Evolutionary conservation across 2,888 invertebrate species (phyloP).

Genomic region (Acanthococcus lagerstroemiae): DNA sequence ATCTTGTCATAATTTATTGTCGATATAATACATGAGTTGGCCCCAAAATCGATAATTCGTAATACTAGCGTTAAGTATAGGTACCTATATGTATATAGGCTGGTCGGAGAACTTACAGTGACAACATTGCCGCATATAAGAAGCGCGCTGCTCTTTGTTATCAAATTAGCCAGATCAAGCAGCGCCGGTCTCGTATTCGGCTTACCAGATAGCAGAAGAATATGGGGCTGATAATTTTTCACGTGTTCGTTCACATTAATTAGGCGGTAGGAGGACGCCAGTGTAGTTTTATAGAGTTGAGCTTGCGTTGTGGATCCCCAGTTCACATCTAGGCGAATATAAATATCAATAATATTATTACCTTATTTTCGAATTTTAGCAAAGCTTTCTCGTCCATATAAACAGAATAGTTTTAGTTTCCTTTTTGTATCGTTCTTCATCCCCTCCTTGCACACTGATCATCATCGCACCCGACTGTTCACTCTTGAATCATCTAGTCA

Average conservation of each 20-base stretch:
- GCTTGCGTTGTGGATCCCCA: conserved; percentile 98
- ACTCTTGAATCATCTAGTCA: no score
- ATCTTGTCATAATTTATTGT: no score
- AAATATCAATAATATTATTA: not conserved
- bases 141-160: conserved; percentile 86
- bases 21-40: no score
- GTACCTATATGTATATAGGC: no score
- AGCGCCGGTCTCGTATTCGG: conserved; percentile 80
- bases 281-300: conserved; percentile 86
- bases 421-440: not conserved
- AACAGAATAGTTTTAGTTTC: not conserved
- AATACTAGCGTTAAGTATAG: no score
- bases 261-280: conserved; percentile 78
- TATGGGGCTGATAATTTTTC: conserved; percentile 81
- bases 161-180: conserved; percentile 80
- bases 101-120: no score
- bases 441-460: no score
- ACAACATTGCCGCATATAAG: conserved; percentile 88
- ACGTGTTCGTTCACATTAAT: conserved; percentile 90
- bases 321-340: conserved; percentile 71
- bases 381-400: not conserved
- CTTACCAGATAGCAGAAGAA: conserved; percentile 78
- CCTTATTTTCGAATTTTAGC: not conserved
- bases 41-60: no score
- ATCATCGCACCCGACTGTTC: no score